Percentiles rank a stretch among this genome's conserved stretches.
Evolutionary conservation across 1,140 invertebrate species (phyloP).

Genomic region (Sycobia sp.): DNA sequence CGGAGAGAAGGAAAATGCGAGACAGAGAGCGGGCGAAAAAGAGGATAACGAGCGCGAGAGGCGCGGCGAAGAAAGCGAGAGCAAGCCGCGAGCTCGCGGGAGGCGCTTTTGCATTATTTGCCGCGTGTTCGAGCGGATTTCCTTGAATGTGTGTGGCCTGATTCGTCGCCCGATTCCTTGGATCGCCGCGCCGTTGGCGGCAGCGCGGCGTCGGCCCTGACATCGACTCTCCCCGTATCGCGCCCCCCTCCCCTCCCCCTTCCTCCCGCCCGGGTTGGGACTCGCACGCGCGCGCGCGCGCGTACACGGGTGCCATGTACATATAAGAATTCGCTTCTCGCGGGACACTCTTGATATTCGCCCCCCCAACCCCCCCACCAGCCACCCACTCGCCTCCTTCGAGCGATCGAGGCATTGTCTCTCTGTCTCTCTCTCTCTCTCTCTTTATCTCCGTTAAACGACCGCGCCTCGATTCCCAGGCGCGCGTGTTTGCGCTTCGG

Average conservation of each 20-base stretch:
- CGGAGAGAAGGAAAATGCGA: background rate
- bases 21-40: background rate
- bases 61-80: conserved; percentile 4
- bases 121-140: conserved; percentile 30
- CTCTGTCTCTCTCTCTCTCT: too few species aligned
- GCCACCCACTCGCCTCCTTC: too few species aligned
- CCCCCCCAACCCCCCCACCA: too few species aligned
- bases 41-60: background rate
- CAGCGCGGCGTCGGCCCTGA: too few species aligned
- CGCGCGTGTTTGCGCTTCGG: too few species aligned
- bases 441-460: too few species aligned
- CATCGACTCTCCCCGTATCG: conserved; percentile 30
- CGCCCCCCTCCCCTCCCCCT: background rate
- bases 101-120: conserved; percentile 34
- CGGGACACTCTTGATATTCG: too few species aligned
- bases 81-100: too few species aligned
- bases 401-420: too few species aligned
- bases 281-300: background rate
- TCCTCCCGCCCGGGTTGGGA: background rate
- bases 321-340: too few species aligned
- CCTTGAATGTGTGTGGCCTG: conserved; percentile 34
- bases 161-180: conserved; percentile 28
- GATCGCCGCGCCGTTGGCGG: too few species aligned
- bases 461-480: too few species aligned
- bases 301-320: background rate